A percentile compares a stretch with the other conserved stretches of the same genome.
These are phyloP conservation scores for Hormaphis cornu DNA, from an alignment of 1,140 invertebrate genomes.

Conservation along the genomic window DNA sequence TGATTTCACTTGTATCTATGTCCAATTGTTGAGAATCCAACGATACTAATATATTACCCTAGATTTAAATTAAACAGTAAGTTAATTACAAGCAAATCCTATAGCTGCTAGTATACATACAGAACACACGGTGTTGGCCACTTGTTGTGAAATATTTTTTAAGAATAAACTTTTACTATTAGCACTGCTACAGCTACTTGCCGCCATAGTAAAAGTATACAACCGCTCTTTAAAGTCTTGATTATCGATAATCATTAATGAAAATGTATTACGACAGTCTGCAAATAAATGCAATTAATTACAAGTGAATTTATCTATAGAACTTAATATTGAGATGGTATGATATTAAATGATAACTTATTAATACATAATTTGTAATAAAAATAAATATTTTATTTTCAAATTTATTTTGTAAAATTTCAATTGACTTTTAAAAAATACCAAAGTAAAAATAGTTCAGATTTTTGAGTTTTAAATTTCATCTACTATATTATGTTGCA, in stretches of 20 bases:
- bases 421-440: too few species aligned
- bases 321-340: too few species aligned
- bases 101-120: conserved; percentile 43
- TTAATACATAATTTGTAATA: too few species aligned
- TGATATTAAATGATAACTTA: too few species aligned
- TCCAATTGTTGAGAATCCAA: conserved; percentile 70
- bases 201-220: conserved; percentile 77
- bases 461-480: too few species aligned
- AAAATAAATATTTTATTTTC: too few species aligned
- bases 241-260: conserved; percentile 69
- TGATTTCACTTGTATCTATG: conserved; percentile 73
- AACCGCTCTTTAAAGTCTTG: conserved; percentile 58
- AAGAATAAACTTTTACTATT: conserved; percentile 71
- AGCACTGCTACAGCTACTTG: conserved; percentile 67
- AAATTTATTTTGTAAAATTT: too few species aligned
- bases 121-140: conserved; percentile 76
- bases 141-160: conserved; percentile 70
- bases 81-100: background rate
- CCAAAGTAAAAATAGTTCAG: too few species aligned
- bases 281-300: conserved; percentile 40
- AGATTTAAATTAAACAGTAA: conserved; percentile 36
- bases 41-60: conserved; percentile 67
- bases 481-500: too few species aligned
- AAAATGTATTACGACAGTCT: conserved; percentile 83
- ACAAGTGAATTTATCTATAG: too few species aligned